Percentiles rank a stretch among this genome's conserved stretches.
Conservation (phyloP, 2,888 invertebrate species). For the Amaurobius ferox region DNA sequence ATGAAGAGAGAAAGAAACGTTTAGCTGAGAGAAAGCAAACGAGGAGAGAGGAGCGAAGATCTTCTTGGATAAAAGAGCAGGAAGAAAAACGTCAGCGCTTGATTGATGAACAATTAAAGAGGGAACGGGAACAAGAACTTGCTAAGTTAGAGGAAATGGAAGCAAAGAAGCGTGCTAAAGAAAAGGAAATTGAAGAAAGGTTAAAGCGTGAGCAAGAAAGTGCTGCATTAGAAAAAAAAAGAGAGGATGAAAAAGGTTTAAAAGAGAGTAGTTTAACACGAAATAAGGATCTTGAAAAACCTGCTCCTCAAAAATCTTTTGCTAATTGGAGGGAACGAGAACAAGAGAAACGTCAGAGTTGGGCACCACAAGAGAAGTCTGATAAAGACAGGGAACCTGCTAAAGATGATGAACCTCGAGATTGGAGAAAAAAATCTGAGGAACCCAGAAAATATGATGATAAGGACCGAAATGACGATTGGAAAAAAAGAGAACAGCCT, state of each 20-base stretch:
- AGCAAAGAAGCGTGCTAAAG: slow-evolving; percentile 76
- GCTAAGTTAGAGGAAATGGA: slow-evolving; percentile 67
- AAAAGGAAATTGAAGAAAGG: slow-evolving; percentile 81
- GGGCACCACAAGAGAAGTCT: too few species aligned
- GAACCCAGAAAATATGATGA: background rate
- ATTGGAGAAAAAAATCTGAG: background rate
- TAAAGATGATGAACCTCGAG: background rate
- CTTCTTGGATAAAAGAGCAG: slow-evolving; percentile 80
- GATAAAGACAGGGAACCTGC: background rate
- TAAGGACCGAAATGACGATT: background rate
- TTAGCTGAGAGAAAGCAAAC: slow-evolving; percentile 77
- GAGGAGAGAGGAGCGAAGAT: slow-evolving; percentile 83
- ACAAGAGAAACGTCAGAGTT: background rate
- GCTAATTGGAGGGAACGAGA: background rate
- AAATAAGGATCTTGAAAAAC: slow-evolving; percentile 8
- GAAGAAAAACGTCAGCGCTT: slow-evolving; percentile 75
- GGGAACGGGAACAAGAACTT: slow-evolving; percentile 61
- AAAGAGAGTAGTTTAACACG: background rate
- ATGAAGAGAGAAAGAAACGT: slow-evolving; percentile 80
- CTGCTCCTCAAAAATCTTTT: background rate
- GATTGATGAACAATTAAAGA: slow-evolving; percentile 79
- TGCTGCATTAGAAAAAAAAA: slow-evolving; percentile 27
- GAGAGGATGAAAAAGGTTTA: slow-evolving; percentile 32
- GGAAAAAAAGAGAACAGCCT: background rate
- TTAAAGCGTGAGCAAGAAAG: slow-evolving; percentile 74